Evolutionary conservation across 2,113 vertebrate genomes (phyloP), one percentile per base, ranked within the genome.

Genomic region (Lepus timidus): DNA sequence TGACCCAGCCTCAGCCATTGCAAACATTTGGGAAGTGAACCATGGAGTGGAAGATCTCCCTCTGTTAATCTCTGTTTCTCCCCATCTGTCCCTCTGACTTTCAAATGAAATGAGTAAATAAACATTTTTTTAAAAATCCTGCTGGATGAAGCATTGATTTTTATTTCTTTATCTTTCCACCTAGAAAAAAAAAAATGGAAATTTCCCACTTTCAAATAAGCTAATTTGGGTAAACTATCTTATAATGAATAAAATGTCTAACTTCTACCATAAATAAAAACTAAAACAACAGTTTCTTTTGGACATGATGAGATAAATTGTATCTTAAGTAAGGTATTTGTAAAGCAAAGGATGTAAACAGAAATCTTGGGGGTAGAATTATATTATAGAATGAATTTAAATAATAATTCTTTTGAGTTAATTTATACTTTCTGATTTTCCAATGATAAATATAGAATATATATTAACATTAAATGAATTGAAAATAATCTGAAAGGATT

Each of bases 361-460:
- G 9, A 49, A 94, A 88, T 81, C 85, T 88, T 68, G 3, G 3
- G 49, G 6, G 13, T 55, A 33, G 49, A 85, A 83, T 79, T 82
- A 73, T 29, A 62, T 49, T 81, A 65, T 12, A 86, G 29, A 85
- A 51, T 82, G 4, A 2, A 64, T 61, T 58, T 68, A 85, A 91
- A 62, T 84, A 84, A 68, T 70, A 78, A 94, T 55, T 49, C 5
- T 58, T n/a, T 91, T 51, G 20, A 87, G 6, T 78, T 94, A 67
- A 1, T 29, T 64, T 19, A 27, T 67, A 44, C 25, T 73, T 82
- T 22, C 20, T 51, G 36, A 73, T 85, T 76, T 93, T 89, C 89
- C 17, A 79, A 25, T 83, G 11, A 33, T 79, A 85, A 82, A 74
- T 65, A 68, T 51, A 92, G 61, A 73, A 44, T 44, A 74, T 25